Base-by-base conservation (phyloP, 2,113 vertebrate species). In the Melanocharis versteri region DNA sequence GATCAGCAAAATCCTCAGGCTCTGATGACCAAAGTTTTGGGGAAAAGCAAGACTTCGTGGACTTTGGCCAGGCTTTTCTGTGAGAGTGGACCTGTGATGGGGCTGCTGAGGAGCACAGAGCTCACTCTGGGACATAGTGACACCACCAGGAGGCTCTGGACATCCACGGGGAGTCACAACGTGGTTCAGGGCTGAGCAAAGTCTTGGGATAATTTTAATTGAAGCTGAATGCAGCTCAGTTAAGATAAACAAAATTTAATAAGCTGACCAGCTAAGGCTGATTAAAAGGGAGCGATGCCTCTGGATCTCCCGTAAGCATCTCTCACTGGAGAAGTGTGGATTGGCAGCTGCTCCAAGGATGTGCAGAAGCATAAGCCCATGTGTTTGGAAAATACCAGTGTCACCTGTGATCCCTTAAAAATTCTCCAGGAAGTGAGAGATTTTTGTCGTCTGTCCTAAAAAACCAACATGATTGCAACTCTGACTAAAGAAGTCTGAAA, bases 271-370 rank as follows among this genome's bases (percentile, higher is more conserved):
- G 27, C 47, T 40, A 33, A 57, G 35, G 57, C 28, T 70, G 60
- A 45, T 53, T 39, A 12, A 78, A 87, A 87, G 42, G 37, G 31
- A 73, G 18, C 0, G 4, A 26, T 51, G 54, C 30, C 79, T 48
- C 58, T 37, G 69, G 33, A 39, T 53, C 1, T 3, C 10, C 6
- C 0, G 0, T 13, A 86, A 84, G 22, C 68, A 33, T 40, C 54
- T 15, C n/a, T 22, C 6, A 1, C 11, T 0, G 1, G n/a, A 69
- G 64, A 20, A 30, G 42, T 4, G 2, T 0, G 9, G 60, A 9
- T 50, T 57, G 30, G 15, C 2, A 16, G 47, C 60, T 26, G 45
- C 50, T 37, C 45, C 7, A 17, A 61, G 37, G 61, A 7, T 12
- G 11, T 5, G 4, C 68, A 71, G 37, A 10, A 15, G 18, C n/a